Evolutionary conservation across 2,888 invertebrate genomes (phyloP), one percentile per base, ranked within the genome.

Genomic region (Sycophila texana): DNA sequence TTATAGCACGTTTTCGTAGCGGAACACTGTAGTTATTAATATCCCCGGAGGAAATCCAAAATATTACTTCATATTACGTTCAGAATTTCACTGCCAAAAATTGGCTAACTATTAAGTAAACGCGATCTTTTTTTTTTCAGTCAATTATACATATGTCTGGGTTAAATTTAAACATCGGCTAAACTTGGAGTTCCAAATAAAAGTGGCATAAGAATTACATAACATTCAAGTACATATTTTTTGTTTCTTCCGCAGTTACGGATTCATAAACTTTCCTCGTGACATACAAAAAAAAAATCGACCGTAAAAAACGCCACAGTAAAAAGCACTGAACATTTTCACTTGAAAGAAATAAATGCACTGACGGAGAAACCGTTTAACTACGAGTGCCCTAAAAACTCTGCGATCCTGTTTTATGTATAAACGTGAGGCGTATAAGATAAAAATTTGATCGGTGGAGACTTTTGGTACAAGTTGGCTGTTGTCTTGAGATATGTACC

Each of bases 401-500:
- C 30, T 26, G 61, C 58, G 58, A 49, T 51, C 53, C 10, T 53
- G 72, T 30, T 61, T 18, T 72, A 61, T 51, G 30, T 30, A 39
- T 39, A 39, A 39, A 39, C 39, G 39, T 10, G 39, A 39, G 39
- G 39, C 39, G 39, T 39, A 39, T 53, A 13, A 30, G 14, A 30
- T 72, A 49, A 18, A 61, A 74, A 20, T 47, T n/a, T 39, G 68
- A 77, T 67, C 66, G 77, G n/a, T 55, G 66, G 14, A 47, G 51
- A 73, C 53, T 68, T 20, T 61, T 61, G 49, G 39, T 39, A 39
- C 57, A 72, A 61, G 57, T 74, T 79, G 70, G 51, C 57, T 73
- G 77, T 82, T 84, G 80, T 81, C 82, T 81, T 83, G 82, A 84
- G 83, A 87, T 90, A 89, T 90, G 89, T 90, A 90, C 90, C 90